Base-by-base conservation (phyloP, 2,113 vertebrate species). In the Paradoxurus hermaphroditus region DNA sequence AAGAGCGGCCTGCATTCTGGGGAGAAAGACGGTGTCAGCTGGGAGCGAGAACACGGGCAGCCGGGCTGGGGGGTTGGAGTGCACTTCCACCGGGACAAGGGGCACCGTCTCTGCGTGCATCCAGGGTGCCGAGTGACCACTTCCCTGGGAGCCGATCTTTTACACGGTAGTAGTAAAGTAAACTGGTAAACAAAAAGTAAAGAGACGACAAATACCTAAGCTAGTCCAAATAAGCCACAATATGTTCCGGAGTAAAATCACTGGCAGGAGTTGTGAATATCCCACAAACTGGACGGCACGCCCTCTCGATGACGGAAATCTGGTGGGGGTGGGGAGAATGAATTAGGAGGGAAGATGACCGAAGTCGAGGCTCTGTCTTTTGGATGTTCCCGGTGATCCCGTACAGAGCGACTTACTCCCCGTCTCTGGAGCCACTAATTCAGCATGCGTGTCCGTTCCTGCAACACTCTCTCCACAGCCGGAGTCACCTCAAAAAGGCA, bases 1-100 rank as follows among this genome's bases (percentile, higher is more conserved):
- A 82, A 88, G 39, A 91, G 78, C 12, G n/a, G 67, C 85, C 92
- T 91, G 78, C 68, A 90, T 85, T 77, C 77, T 85, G 70, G 27
- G 68, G 18, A 75, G 41, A 72, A 83, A 44, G 29, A 16, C 77
- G 11, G 27, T 23, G 0, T 86, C 70, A 53, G 75, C 63, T 15
- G 27, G 46, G 31, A 3, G 31, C 8, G 12, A 70, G 9, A 41
- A 44, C 7, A 5, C 25, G 1, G 8, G 56, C 31, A 1, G 11
- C 44, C 79, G 78, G 29, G 25, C 16, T 9, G 13, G 51, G 9
- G 23, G 27, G 63, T 10, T 1, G 3, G 7, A 14, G n/a, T 2
- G 7, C 14, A 39, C n/a, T 79, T 83, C 51, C 36, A n/a, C 23
- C 4, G 5, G 78, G n/a, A 34, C 9, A 44, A 94, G 39, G 65